phyloP scores from a whole-genome alignment of 1,140 invertebrate genomes.

The Rhopalosiphum maidis region DNA sequence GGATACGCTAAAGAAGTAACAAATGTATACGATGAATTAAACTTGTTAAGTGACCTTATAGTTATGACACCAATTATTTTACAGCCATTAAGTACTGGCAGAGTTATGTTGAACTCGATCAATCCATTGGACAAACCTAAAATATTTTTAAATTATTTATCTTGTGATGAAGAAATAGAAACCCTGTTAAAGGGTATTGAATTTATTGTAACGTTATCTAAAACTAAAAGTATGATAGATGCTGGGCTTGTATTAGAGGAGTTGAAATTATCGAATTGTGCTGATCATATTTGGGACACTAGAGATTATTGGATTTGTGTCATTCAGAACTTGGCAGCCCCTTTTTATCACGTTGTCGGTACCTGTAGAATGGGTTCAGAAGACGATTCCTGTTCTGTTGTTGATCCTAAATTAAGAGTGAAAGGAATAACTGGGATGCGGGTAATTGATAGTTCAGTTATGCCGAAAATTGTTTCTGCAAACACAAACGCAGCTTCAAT shows the following conservation, averaged over 20 bases:
- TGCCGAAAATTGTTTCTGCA: conserved; percentile 68
- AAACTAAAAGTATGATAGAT: conserved; percentile 61
- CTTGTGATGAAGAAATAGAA: conserved; percentile 65
- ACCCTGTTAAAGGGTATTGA: conserved; percentile 65
- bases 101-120: conserved; percentile 65
- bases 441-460: conserved; percentile 75
- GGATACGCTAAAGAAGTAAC: conserved; percentile 37
- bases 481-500: conserved; percentile 73
- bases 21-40: background rate
- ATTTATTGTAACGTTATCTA: conserved; percentile 60
- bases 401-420: conserved; percentile 69
- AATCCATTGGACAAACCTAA: conserved; percentile 71
- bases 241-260: conserved; percentile 69
- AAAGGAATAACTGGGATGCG: conserved; percentile 69
- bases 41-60: conserved; percentile 10
- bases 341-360: conserved; percentile 68
- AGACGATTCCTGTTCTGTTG: conserved; percentile 68
- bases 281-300: conserved; percentile 68
- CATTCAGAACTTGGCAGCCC: conserved; percentile 63
- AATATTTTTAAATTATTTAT: conserved; percentile 75
- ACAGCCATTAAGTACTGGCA: conserved; percentile 73
- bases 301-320: conserved; percentile 78
- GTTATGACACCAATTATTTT: conserved; percentile 68
- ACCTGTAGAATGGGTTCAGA: conserved; percentile 72
- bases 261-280: conserved; percentile 68